Base-by-base conservation (phyloP, 2,888 invertebrate genomes). In the Lordiphosa fenestrarum region DNA sequence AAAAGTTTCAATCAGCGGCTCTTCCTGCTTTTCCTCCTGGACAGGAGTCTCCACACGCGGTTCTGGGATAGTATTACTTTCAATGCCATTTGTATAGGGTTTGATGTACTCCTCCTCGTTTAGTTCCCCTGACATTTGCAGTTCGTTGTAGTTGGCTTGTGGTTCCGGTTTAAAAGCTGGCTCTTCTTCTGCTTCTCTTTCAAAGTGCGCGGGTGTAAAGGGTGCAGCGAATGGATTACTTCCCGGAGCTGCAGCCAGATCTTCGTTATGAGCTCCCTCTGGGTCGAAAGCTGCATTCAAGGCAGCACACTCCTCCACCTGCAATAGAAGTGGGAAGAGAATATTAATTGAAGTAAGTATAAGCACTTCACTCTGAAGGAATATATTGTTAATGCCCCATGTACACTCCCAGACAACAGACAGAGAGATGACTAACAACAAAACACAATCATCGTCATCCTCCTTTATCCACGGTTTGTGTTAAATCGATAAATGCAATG, bases 271-370 rank as follows among this genome's bases (percentile, higher is more conserved):
- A 57, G 72, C 53, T 41, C 65, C 68, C 63, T 63, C 44, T 15
- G 33, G 62, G 64, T 65, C 76, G 70, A 76, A 61, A 67, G 71
- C 78, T 83, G 76, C 60, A 61, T 69, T 67, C 19, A 63, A 56
- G 48, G 68, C 86, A 85, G 87, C 78, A 56, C 84, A 70, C 65
- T 84, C 71, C 56, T 63, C 82, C 72, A 67, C 68, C 87, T 87
- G 68, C 21, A 59, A 39, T 37, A 50, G 54, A 46, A 5, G 30
- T 33, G 5, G 15, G 33, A 48, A 37, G 39, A 25, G 38, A 5
- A 40, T 13, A 21, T 48, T 25, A 41, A 13, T 46, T 35, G 13
- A 46, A 30, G 30, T 30, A 30, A 4, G 30, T 30, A 30, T 30
- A 30, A 42, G 42, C 25, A 40, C 25, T 46, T 46, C 19, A 19